Conservation (phyloP, 2,113 vertebrate species). For the Cottus gobio region DNA sequence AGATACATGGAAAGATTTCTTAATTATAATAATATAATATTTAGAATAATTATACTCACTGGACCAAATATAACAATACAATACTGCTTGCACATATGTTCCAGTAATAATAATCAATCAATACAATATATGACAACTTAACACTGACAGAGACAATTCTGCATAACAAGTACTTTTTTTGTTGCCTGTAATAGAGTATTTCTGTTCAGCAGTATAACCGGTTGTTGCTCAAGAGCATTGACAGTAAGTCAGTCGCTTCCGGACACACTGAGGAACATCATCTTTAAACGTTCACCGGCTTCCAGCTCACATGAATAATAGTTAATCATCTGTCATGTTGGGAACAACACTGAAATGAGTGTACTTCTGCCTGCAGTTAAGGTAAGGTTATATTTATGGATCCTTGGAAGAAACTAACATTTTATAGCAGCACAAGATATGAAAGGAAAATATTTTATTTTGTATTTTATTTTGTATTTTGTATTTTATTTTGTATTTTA, state of each 20-base stretch:
- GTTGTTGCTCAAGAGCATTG: conserved; percentile 68
- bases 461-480: background rate
- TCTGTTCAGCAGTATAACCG: conserved; percentile 1
- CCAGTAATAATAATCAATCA: background rate
- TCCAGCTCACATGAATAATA: background rate
- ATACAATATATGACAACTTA: background rate
- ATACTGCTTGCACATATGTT: background rate
- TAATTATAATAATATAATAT: background rate
- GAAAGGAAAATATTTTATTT: background rate
- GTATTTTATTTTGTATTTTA: background rate
- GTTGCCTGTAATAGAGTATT: background rate
- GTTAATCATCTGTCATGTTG: conserved; percentile 23
- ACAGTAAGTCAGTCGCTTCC: conserved; percentile 60
- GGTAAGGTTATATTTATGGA: conserved; percentile 1
- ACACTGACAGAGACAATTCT: background rate
- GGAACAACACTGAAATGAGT: background rate
- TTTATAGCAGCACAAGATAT: background rate
- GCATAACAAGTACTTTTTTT: background rate
- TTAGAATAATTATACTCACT: too few relatives aligned
- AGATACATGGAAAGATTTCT: too few relatives aligned
- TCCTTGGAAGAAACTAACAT: background rate
- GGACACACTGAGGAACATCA: conserved; percentile 27
- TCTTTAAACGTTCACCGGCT: conserved; percentile 33
- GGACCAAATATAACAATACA: background rate
- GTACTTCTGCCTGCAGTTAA: background rate